Evolutionary conservation across 2,888 invertebrate genomes (phyloP).

Genomic region (Zygogramma bicolorata): DNA sequence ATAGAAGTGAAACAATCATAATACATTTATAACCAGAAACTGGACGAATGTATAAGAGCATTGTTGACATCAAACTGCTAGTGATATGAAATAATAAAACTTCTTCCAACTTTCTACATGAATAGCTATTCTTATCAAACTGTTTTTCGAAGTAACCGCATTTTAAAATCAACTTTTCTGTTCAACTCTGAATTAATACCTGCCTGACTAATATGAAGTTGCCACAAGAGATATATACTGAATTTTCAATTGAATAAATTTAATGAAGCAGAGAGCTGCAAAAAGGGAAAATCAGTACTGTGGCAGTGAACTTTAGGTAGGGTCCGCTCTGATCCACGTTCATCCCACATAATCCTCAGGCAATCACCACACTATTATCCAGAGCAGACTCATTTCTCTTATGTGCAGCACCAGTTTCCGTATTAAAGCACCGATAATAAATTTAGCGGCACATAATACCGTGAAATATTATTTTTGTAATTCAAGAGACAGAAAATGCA

Average conservation of each 20-base stretch:
- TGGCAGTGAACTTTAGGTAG: conserved; percentile 34
- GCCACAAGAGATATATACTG: not conserved
- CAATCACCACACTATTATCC: conserved; percentile 62
- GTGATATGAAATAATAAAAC: too few species aligned
- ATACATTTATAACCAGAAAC: too few species aligned
- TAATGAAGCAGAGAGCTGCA: conserved; percentile 25
- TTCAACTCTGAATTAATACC: too few species aligned
- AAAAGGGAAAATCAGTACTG: conserved; percentile 37
- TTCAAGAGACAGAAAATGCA: conserved; percentile 44
- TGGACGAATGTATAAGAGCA: too few species aligned
- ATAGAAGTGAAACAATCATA: too few species aligned
- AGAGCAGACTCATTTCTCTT: conserved; percentile 57
- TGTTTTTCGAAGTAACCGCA: too few species aligned
- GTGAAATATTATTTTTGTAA: conserved; percentile 46
- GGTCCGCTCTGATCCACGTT: conserved; percentile 61
- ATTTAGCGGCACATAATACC: conserved; percentile 43
- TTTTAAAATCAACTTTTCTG: too few species aligned
- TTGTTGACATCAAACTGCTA: too few species aligned
- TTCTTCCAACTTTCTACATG: too few species aligned
- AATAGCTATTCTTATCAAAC: too few species aligned
- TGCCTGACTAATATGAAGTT: too few species aligned
- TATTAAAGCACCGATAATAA: conserved; percentile 42
- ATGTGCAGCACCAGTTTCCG: conserved; percentile 28
- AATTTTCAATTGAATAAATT: conserved; percentile 13
- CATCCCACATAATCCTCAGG: conserved; percentile 60